Evolutionary conservation across 2,113 vertebrate species (phyloP).

Genomic region (Paramormyrops kingsleyae): DNA sequence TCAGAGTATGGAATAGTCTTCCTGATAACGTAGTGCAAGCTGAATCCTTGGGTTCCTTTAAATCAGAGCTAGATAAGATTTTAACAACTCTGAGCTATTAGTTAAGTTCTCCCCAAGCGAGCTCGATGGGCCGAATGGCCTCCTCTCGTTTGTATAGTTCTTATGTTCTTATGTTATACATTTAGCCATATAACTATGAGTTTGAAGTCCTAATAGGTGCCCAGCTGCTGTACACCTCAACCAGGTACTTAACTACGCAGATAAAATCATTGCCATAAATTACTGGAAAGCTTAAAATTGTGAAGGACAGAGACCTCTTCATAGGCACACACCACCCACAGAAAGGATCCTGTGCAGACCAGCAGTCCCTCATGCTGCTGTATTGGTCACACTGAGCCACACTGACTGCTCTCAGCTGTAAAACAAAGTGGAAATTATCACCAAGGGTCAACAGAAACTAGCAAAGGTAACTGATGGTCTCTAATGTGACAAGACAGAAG

Average conservation of each 20-base stretch:
- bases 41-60: too few species aligned
- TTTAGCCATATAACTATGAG: not conserved
- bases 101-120: too few species aligned
- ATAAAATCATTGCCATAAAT: not conserved
- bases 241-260: not conserved
- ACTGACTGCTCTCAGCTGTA: conserved; percentile 71
- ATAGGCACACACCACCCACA: conserved; percentile 78
- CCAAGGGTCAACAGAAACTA: not conserved
- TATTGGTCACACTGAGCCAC: conserved; percentile 66
- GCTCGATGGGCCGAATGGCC: too few species aligned
- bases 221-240: not conserved
- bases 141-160: too few species aligned
- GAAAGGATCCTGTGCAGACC: conserved; percentile 73
- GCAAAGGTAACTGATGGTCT: conserved; percentile 8
- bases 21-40: too few species aligned
- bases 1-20: too few species aligned
- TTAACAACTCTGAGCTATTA: too few species aligned
- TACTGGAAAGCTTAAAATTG: not conserved
- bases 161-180: too few species aligned
- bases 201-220: too few species aligned
- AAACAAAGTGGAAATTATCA: conserved; percentile 37
- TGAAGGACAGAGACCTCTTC: conserved; percentile 36
- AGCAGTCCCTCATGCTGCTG: conserved; percentile 58
- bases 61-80: too few species aligned
- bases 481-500: conserved; percentile 26